Percentiles rank a stretch among this genome's conserved stretches.
These are phyloP conservation scores for Campopleginae sp. DNA, from an alignment of 2,888 invertebrate species.

Conservation along the genomic window DNA sequence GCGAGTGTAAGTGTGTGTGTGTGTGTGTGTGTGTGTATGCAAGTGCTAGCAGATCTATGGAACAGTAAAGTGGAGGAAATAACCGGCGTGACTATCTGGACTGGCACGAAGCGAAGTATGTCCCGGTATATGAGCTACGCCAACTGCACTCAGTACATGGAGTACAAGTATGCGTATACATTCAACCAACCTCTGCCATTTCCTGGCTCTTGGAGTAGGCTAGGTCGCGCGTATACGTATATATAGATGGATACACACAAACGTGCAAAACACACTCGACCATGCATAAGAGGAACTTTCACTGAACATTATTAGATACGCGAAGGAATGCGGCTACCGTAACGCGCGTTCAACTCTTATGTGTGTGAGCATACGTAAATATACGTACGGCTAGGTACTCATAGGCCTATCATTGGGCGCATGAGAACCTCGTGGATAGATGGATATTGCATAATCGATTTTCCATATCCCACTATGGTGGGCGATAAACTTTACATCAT, in stretches of 20 bases:
- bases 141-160: slow-evolving; percentile 47
- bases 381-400: slow-evolving; percentile 41
- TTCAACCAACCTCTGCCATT: slow-evolving; percentile 39
- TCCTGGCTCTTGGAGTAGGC: slow-evolving; percentile 41
- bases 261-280: slow-evolving; percentile 78
- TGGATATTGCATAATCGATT: slow-evolving; percentile 73
- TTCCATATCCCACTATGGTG: slow-evolving; percentile 44
- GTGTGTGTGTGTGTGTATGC: neutral
- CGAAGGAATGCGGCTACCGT: slow-evolving; percentile 83
- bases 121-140: slow-evolving; percentile 55
- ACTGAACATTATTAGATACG: slow-evolving; percentile 83
- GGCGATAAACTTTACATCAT: slow-evolving; percentile 34
- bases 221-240: slow-evolving; percentile 26
- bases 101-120: slow-evolving; percentile 55
- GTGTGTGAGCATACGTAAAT: slow-evolving; percentile 32
- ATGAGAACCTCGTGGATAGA: slow-evolving; percentile 58
- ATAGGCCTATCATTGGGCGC: slow-evolving; percentile 40
- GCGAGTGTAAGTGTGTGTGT: too few species aligned
- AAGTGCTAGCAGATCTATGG: slow-evolving; percentile 25
- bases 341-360: slow-evolving; percentile 72
- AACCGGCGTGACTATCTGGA: slow-evolving; percentile 56
- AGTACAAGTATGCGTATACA: slow-evolving; percentile 51
- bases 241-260: slow-evolving; percentile 48
- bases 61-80: slow-evolving; percentile 56
- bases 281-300: slow-evolving; percentile 81